These are phyloP conservation scores for Phylloscopus trochilus DNA, from an alignment of 2,113 vertebrate genomes.

Conservation along the genomic window DNA sequence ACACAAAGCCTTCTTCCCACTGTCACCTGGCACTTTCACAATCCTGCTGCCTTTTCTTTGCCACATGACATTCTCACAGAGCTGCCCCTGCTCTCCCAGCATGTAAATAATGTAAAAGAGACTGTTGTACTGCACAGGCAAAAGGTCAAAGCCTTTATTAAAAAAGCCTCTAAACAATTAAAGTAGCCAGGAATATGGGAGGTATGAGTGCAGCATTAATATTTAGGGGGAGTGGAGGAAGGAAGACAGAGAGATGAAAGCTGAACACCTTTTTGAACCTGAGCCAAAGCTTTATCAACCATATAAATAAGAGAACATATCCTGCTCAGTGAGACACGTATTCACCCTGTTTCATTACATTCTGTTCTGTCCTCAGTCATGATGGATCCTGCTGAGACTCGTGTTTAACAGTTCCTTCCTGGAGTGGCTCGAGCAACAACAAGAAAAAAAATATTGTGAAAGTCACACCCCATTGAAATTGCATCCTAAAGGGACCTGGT, in stretches of 20 bases:
- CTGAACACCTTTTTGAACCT: constrained; percentile 60
- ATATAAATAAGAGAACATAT: constrained; percentile 54
- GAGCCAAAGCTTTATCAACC: constrained; percentile 61
- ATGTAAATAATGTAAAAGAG: background rate
- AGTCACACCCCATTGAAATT: constrained; percentile 58
- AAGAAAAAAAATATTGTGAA: constrained; percentile 61
- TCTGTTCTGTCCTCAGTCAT: constrained; percentile 56
- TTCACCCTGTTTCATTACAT: constrained; percentile 57
- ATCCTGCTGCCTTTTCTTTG: background rate
- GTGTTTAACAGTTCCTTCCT: constrained; percentile 63
- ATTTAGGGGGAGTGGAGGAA: constrained; percentile 38
- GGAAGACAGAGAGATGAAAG: constrained; percentile 63
- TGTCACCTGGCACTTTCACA: background rate
- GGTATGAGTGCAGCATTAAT: constrained; percentile 33
- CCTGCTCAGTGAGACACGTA: constrained; percentile 52
- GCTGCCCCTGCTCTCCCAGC: background rate
- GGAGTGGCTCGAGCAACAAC: constrained; percentile 43
- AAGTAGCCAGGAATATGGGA: background rate
- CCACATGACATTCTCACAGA: background rate
- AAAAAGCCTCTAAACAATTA: constrained; percentile 26
- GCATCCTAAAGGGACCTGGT: constrained; percentile 55
- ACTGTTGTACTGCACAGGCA: background rate
- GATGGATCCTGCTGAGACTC: constrained; percentile 69
- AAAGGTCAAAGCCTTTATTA: constrained; percentile 29
- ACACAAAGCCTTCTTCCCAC: background rate